phyloP scores from a whole-genome alignment of 2,888 invertebrate species.

The Cephus rjabovi region DNA sequence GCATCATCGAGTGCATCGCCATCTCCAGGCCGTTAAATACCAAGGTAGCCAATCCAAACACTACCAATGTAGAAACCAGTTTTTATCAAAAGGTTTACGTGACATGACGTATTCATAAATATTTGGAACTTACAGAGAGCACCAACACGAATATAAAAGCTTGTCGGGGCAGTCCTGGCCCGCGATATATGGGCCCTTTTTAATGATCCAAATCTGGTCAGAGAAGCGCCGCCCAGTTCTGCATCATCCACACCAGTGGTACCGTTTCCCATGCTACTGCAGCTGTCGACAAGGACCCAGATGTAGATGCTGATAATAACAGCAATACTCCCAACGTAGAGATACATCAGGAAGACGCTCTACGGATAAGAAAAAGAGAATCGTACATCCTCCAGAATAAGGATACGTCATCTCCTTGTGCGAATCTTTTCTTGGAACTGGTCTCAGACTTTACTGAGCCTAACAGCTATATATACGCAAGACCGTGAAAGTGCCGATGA shows the following conservation, averaged over 20 bases:
- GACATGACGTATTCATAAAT: background rate
- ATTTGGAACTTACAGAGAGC: slow-evolving; percentile 65
- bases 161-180: slow-evolving; percentile 67
- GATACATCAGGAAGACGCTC: slow-evolving; percentile 69
- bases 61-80: slow-evolving; percentile 47
- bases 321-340: slow-evolving; percentile 69
- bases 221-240: slow-evolving; percentile 65
- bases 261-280: slow-evolving; percentile 61
- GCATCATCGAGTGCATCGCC: slow-evolving; percentile 71
- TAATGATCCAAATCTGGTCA: slow-evolving; percentile 68
- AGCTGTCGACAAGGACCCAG: slow-evolving; percentile 69
- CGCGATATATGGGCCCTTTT: slow-evolving; percentile 69
- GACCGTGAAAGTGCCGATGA: background rate
- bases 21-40: slow-evolving; percentile 71
- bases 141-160: slow-evolving; percentile 70
- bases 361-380: slow-evolving; percentile 28
- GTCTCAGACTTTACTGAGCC: background rate
- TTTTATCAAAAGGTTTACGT: background rate
- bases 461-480: background rate
- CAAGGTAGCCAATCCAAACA: slow-evolving; percentile 70
- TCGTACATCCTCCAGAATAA: background rate
- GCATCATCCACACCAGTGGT: slow-evolving; percentile 58
- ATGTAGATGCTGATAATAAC: slow-evolving; percentile 71
- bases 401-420: background rate
- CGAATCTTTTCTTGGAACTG: background rate